Conservation (phyloP, 2,888 invertebrate species). For the Blastobasis adustella region DNA sequence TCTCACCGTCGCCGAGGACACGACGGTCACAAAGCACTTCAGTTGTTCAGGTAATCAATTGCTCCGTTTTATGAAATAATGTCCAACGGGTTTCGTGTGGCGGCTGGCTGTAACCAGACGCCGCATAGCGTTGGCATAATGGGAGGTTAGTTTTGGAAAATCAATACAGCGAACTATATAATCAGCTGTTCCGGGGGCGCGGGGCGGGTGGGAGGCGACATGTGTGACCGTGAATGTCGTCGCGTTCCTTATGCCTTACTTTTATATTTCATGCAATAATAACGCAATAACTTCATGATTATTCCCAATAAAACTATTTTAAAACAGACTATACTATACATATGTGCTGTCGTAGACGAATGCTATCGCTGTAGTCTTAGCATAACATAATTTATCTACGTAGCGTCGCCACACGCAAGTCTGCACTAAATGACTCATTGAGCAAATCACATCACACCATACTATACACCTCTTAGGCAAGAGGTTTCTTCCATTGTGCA, state of each 20-base stretch:
- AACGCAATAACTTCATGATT: no score
- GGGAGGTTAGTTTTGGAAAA: slow-evolving; percentile 65
- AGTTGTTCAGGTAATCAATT: slow-evolving; percentile 76
- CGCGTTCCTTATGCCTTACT: slow-evolving; percentile 38
- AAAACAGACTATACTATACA: no score
- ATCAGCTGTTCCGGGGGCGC: slow-evolving; percentile 68
- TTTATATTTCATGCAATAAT: slow-evolving; percentile 9
- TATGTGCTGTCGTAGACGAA: no score
- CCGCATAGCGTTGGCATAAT: slow-evolving; percentile 25
- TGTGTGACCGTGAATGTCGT: slow-evolving; percentile 61
- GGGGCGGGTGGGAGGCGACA: slow-evolving; percentile 46
- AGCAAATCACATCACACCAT: slow-evolving; percentile 21
- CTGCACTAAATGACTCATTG: slow-evolving; percentile 24
- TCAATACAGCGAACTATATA: slow-evolving; percentile 69
- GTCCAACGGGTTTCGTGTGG: slow-evolving; percentile 14
- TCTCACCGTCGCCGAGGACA: slow-evolving; percentile 57
- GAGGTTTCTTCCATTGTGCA: no score
- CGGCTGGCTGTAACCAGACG: slow-evolving; percentile 14
- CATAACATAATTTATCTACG: no score
- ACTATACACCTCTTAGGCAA: neutral
- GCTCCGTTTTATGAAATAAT: slow-evolving; percentile 23
- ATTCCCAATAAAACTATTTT: no score
- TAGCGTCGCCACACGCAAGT: no score
- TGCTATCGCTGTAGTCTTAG: no score
- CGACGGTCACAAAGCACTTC: slow-evolving; percentile 76